Base-by-base conservation (phyloP, 2,888 invertebrate species). In the Pilophorus perplexus region DNA sequence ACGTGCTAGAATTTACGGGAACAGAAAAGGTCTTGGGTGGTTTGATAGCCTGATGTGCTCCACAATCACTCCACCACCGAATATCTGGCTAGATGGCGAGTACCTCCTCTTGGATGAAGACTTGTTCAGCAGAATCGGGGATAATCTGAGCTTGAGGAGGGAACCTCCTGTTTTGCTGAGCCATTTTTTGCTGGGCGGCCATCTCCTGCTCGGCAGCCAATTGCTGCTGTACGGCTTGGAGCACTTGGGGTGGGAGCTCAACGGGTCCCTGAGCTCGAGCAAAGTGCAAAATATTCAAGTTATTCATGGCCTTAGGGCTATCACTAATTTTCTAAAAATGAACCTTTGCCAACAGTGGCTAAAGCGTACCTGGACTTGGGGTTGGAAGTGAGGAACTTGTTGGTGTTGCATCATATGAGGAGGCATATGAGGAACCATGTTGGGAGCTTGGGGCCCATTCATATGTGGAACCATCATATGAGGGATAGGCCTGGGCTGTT, bases 141-240 rank as follows among this genome's bases (percentile, higher is more conserved):
- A 65, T 65, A 5, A 64, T 23, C 40, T 64, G 50, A 20, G 52
- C 64, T n/a, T 65, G 65, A 18, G 40, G 65, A 16, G 54, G 65
- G 44, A 65, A 55, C 28, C 55, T 64, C 33, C 42, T 25, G 40
- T 40, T 8, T 25, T 64, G 64, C 28, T 64, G 64, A 46, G 62
- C 62, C 2, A 28, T 28, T 25, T 27, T 38, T 23, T 59, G 57
- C 25, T 59, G 57, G 8, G 57, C 59, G 2, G 59, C 59, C 59
- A 59, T 42, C 16, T 62, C 48, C 18, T 62, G 62, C 48, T 62
- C 62, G 33, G 48, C 62, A 22, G 70, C 72, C 44, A 71, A 69
- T 23, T 73, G 74, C 5, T 71, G 71, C 18, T 77, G 77, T 71
- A 76, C 68, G 64, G 70, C 22, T 73, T 72, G n/a, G 65, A 72